A percentile compares a stretch with the other conserved stretches of the same genome.
Conservation (phyloP, 2,113 vertebrate genomes). For the Anthoscopus minutus region DNA sequence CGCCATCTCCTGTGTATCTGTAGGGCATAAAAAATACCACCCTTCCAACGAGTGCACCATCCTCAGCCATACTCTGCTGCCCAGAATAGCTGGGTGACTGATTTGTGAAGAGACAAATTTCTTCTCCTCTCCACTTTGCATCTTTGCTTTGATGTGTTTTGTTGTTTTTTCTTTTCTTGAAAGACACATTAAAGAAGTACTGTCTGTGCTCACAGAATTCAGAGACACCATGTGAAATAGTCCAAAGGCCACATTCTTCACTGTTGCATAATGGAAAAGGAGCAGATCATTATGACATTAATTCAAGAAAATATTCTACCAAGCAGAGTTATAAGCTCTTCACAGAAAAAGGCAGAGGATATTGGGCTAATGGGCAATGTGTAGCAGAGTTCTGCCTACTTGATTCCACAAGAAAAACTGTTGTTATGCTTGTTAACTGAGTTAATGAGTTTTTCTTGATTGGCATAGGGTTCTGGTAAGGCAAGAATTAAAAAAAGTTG, state of each 20-base stretch:
- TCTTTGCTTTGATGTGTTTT: not conserved
- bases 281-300: not conserved
- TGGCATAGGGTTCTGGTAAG: constrained; percentile 5
- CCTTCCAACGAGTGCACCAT: not conserved
- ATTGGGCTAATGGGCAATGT: not conserved
- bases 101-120: not conserved
- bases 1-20: not conserved
- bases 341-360: not conserved
- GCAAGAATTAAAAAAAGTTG: constrained; percentile 30
- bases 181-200: not conserved
- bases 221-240: not conserved
- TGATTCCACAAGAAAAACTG: constrained; percentile 49
- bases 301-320: not conserved
- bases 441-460: constrained; percentile 52
- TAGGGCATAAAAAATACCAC: not conserved
- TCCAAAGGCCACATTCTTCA: not conserved
- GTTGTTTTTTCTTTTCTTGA: not conserved
- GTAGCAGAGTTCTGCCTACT: constrained; percentile 1
- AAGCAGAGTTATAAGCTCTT: not conserved
- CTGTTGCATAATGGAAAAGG: not conserved
- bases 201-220: not conserved
- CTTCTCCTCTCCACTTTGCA: not conserved
- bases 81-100: not conserved
- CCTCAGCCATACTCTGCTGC: not conserved
- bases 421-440: constrained; percentile 25